Conservation (phyloP, 2,888 invertebrate species). For the Acleris laterana region DNA sequence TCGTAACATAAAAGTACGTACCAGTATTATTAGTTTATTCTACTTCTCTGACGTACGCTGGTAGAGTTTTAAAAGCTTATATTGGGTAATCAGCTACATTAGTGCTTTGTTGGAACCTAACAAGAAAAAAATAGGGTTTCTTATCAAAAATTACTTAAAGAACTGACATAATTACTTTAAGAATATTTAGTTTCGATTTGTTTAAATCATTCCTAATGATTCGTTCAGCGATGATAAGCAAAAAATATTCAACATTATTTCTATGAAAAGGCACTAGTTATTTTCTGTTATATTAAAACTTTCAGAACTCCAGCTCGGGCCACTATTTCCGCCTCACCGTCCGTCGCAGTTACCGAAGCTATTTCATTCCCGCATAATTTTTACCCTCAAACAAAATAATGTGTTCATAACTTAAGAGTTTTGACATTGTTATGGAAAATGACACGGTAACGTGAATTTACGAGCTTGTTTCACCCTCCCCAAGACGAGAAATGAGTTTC, state of each 20-base stretch:
- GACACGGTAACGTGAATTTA: conserved; percentile 68
- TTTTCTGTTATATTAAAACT: conserved; percentile 9
- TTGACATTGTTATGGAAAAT: conserved; percentile 66
- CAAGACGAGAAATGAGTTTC: conserved; percentile 63
- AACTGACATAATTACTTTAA: too few relatives aligned
- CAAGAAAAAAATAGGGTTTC: too few relatives aligned
- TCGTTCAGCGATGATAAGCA: too few relatives aligned
- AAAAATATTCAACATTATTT: too few relatives aligned
- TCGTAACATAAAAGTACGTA: conserved; percentile 32
- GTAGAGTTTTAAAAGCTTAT: conserved; percentile 3
- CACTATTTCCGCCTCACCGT: conserved; percentile 22
- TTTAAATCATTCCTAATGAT: too few relatives aligned
- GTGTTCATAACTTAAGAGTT: conserved; percentile 59
- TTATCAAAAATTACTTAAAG: too few relatives aligned
- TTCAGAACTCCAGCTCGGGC: neutral
- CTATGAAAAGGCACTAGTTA: neutral
- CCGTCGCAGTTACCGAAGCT: conserved; percentile 20
- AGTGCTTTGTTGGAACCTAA: too few relatives aligned
- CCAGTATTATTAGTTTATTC: conserved; percentile 27
- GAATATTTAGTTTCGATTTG: too few relatives aligned
- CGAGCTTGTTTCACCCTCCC: conserved; percentile 54
- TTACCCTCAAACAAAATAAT: conserved; percentile 54
- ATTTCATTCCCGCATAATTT: conserved; percentile 38
- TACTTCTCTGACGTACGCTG: conserved; percentile 11
- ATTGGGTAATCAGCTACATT: too few relatives aligned